Evolutionary conservation across 1,140 invertebrate genomes (phyloP).

Genomic region (Anastatus disparis): DNA sequence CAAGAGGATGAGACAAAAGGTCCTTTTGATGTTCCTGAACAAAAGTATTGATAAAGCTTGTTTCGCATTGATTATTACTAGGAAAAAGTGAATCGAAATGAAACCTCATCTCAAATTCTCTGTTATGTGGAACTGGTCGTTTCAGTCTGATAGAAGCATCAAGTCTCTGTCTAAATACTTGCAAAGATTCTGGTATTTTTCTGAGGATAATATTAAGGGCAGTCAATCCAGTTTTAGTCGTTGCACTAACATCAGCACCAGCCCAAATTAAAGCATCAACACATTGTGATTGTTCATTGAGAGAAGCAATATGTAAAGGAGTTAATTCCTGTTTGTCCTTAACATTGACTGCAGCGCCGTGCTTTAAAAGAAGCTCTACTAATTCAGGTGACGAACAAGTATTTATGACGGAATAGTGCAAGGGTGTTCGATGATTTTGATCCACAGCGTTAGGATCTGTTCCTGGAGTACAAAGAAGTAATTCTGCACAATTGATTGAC

Average conservation of each 20-base stretch:
- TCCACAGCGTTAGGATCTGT: conserved; percentile 71
- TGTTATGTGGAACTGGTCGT: conserved; percentile 67
- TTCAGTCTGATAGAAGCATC: conserved; percentile 70
- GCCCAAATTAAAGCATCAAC: conserved; percentile 73
- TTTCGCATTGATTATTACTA: conserved; percentile 70
- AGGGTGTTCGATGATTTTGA: conserved; percentile 68
- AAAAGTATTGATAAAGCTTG: conserved; percentile 72
- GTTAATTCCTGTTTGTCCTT: conserved; percentile 76
- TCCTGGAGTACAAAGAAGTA: conserved; percentile 66
- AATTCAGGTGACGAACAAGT: conserved; percentile 66
- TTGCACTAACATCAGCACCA: conserved; percentile 74
- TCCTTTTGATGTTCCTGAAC: conserved; percentile 72
- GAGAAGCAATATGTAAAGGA: conserved; percentile 75
- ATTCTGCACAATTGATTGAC: conserved; percentile 68
- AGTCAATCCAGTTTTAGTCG: conserved; percentile 70
- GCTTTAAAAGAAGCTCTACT: conserved; percentile 69
- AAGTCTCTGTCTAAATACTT: conserved; percentile 68
- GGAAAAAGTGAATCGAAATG: conserved; percentile 71
- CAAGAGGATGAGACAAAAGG: conserved; percentile 72
- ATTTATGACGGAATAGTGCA: conserved; percentile 72
- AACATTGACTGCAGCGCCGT: conserved; percentile 68
- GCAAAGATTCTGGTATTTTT: conserved; percentile 71
- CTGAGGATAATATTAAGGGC: conserved; percentile 72
- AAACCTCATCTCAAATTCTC: conserved; percentile 72
- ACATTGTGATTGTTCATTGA: conserved; percentile 72